These are phyloP conservation scores for Aphis gossypii DNA, from an alignment of 1,140 invertebrate genomes.

Conservation along the genomic window DNA sequence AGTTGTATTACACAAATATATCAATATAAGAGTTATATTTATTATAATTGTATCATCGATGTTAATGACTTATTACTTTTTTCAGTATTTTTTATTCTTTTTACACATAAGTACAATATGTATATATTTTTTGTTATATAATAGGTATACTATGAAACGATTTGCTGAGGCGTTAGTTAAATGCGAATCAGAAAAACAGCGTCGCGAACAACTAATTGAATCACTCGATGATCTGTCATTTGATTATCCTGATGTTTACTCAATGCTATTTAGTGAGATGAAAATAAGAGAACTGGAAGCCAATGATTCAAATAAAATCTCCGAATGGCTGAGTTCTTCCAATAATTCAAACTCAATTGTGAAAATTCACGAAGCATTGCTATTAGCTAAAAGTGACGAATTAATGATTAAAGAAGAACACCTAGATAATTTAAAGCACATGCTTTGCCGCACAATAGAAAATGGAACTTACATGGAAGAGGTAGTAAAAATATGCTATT, in stretches of 20 bases:
- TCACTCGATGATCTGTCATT: background rate
- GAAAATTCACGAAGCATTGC: background rate
- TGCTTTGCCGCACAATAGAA: background rate
- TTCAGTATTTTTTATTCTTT: too few relatives aligned
- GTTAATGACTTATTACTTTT: too few relatives aligned
- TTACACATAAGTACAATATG: too few relatives aligned
- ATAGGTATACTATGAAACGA: background rate
- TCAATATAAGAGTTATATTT: too few relatives aligned
- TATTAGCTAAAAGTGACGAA: background rate
- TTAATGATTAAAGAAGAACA: background rate
- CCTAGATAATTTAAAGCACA: background rate
- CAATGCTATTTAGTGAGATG: background rate
- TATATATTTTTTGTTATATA: background rate
- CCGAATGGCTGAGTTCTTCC: background rate
- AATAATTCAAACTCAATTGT: background rate
- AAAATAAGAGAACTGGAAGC: constrained; percentile 20
- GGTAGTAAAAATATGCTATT: background rate
- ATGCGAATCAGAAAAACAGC: background rate
- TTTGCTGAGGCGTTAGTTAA: background rate
- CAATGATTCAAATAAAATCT: constrained; percentile 19
- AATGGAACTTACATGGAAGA: background rate
- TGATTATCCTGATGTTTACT: background rate
- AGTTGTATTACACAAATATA: too few relatives aligned
- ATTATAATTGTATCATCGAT: too few relatives aligned
- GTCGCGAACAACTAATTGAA: background rate